phyloP scores from a whole-genome alignment of 2,888 invertebrate species.

The Morpho achilles region DNA sequence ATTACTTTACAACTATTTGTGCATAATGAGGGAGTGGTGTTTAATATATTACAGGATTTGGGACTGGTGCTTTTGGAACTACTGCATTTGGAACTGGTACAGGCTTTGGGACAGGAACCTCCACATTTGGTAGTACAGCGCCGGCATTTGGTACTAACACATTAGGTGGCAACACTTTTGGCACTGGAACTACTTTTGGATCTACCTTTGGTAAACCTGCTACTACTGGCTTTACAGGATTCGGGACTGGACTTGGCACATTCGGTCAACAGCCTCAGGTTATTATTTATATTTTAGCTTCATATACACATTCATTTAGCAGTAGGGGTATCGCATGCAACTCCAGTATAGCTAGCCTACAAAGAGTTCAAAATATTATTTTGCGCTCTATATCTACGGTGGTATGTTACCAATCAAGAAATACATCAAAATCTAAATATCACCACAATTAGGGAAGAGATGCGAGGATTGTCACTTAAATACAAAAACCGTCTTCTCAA shows the following conservation, averaged over 20 bases:
- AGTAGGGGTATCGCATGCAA: too few species aligned
- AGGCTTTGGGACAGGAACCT: conserved; percentile 49
- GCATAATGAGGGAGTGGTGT: too few species aligned
- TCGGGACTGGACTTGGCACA: conserved; percentile 63
- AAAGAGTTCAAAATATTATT: too few species aligned
- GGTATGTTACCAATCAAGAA: too few species aligned
- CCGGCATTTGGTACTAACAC: conserved; percentile 57
- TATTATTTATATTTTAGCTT: background rate
- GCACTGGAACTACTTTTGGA: conserved; percentile 59
- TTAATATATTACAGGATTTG: conserved; percentile 46
- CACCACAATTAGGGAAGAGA: too few species aligned
- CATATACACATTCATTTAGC: background rate
- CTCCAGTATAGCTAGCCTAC: too few species aligned
- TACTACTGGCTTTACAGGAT: conserved; percentile 68
- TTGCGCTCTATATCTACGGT: too few species aligned
- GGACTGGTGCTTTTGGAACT: conserved; percentile 43
- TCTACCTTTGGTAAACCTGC: conserved; percentile 70
- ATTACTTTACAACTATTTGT: too few species aligned
- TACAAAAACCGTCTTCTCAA: too few species aligned
- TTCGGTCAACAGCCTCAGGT: conserved; percentile 68
- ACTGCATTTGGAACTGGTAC: conserved; percentile 50
- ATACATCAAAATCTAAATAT: too few species aligned
- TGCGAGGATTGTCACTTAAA: too few species aligned
- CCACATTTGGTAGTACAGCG: conserved; percentile 46
- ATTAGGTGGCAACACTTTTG: conserved; percentile 50